Conservation (phyloP, 2,113 vertebrate species). For the Micronisus gabar region DNA sequence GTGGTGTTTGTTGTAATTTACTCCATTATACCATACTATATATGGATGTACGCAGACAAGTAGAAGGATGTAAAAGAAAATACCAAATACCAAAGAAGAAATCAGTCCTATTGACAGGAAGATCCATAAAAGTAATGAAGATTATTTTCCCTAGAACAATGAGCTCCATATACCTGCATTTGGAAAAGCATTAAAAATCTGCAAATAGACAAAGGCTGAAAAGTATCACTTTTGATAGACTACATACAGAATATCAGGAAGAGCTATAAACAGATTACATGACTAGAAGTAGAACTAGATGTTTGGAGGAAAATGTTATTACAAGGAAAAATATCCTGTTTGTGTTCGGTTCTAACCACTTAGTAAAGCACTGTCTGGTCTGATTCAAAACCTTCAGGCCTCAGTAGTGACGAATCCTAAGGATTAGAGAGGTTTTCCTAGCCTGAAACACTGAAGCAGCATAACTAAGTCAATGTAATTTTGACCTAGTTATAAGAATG, state of each 20-base stretch:
- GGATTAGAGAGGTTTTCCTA: background rate
- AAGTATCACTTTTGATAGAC: background rate
- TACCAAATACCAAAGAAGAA: background rate
- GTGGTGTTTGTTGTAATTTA: background rate
- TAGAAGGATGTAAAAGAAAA: background rate
- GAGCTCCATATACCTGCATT: background rate
- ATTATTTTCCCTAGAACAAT: background rate
- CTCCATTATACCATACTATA: background rate
- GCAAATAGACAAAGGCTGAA: background rate
- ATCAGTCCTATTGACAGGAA: background rate
- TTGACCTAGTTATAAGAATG: background rate
- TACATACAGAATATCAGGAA: background rate
- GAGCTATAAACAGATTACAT: background rate
- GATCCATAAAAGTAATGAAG: background rate
- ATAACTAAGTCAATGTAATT: background rate
- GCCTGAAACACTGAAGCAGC: background rate
- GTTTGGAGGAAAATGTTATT: background rate
- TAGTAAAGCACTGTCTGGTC: background rate
- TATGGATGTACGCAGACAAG: background rate
- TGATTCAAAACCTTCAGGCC: background rate
- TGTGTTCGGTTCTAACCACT: background rate
- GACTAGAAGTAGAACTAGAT: background rate
- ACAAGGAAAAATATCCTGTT: background rate
- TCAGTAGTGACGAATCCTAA: background rate
- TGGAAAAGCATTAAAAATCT: background rate